phyloP scores from a whole-genome alignment of 2,888 invertebrate species.

The Idaea biselata region DNA sequence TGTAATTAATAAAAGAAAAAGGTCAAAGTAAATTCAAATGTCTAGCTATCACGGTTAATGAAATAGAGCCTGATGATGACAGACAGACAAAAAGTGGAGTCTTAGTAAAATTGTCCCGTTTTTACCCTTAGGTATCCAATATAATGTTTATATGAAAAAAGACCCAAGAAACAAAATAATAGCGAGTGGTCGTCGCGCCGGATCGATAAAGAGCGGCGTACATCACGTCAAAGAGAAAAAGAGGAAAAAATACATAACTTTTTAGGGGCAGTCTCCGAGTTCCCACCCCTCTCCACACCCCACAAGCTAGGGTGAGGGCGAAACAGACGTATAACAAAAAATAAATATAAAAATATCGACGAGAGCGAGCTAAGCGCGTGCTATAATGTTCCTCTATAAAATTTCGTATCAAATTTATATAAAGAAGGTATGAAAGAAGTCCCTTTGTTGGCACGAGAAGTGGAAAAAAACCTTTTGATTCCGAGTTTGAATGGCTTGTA shows the following conservation, averaged over 20 bases:
- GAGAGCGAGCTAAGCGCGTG: slow-evolving; percentile 64
- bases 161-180: slow-evolving; percentile 37
- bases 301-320: slow-evolving; percentile 37
- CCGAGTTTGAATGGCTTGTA: slow-evolving; percentile 40
- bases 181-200: slow-evolving; percentile 40
- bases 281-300: slow-evolving; percentile 35
- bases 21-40: too few species aligned
- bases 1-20: too few species aligned
- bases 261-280: slow-evolving; percentile 71
- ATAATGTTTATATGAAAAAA: slow-evolving; percentile 4
- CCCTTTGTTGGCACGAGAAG: slow-evolving; percentile 61
- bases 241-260: slow-evolving; percentile 80
- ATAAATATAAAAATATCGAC: slow-evolving; percentile 61
- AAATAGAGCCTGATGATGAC: too few species aligned
- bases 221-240: slow-evolving; percentile 78
- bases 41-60: too few species aligned
- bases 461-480: slow-evolving; percentile 55
- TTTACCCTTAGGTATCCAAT: neutral
- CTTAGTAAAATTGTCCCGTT: too few species aligned
- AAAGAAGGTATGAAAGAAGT: slow-evolving; percentile 28
- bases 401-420: slow-evolving; percentile 76
- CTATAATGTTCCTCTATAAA: slow-evolving; percentile 64
- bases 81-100: too few species aligned
- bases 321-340: slow-evolving; percentile 49
- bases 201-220: slow-evolving; percentile 75